Evolutionary conservation across 2,797 vertebrate species (phyloP).

Genomic region (Lepilemur ruficaudatus): DNA sequence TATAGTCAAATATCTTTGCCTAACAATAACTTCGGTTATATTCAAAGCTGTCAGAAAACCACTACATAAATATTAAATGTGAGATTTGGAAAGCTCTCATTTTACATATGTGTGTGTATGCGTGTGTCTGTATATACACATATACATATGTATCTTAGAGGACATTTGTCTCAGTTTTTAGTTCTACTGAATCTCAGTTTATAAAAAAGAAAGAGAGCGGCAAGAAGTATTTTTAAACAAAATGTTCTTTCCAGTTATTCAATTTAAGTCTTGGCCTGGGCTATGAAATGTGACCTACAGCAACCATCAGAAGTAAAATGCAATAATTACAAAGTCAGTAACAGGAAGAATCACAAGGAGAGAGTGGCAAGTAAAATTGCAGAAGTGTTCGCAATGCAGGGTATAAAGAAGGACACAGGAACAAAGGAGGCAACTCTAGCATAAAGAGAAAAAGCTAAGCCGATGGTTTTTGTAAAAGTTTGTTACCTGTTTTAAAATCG

Average conservation of each 20-base stretch:
- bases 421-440: background rate
- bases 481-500: background rate
- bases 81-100: slow-evolving; percentile 7
- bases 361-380: background rate
- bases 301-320: background rate
- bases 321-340: background rate
- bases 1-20: slow-evolving; percentile 65
- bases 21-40: slow-evolving; percentile 72
- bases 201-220: background rate
- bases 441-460: background rate
- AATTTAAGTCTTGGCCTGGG: background rate
- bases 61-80: background rate
- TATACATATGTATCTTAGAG: background rate
- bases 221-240: background rate
- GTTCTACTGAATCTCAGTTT: slow-evolving; percentile 18
- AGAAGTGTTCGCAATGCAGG: background rate
- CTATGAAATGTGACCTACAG: background rate
- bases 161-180: background rate
- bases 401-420: background rate
- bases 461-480: background rate
- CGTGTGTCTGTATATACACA: background rate
- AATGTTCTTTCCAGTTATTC: background rate
- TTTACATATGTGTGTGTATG: background rate
- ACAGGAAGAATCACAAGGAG: background rate
- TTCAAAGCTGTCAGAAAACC: slow-evolving; percentile 70